phyloP scores from a whole-genome alignment of 2,888 invertebrate species.

The Ichneumoninae sp. region DNA sequence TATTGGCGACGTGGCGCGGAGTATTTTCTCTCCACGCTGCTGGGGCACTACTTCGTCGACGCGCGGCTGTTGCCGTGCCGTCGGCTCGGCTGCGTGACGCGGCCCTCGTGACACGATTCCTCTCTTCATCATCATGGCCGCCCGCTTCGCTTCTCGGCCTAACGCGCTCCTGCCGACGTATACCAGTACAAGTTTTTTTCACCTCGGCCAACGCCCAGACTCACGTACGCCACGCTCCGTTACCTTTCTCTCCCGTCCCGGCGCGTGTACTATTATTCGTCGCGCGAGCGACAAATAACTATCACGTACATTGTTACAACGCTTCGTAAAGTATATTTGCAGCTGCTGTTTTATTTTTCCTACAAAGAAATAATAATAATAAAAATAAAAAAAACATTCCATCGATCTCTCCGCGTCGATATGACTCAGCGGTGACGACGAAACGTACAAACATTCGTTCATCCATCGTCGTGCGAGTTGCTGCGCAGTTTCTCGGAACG shows the following conservation, averaged over 20 bases:
- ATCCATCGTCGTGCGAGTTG: slow-evolving; percentile 18
- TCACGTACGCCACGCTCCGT: slow-evolving; percentile 3
- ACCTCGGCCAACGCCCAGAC: slow-evolving; percentile 30
- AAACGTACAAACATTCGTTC: neutral
- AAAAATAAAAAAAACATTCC: neutral
- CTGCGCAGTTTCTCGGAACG: slow-evolving; percentile 68
- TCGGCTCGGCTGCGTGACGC: slow-evolving; percentile 37
- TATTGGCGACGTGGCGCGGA: neutral
- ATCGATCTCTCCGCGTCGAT: neutral
- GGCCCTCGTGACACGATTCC: slow-evolving; percentile 49
- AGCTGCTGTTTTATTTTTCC: neutral
- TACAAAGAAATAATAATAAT: neutral
- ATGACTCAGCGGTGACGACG: neutral
- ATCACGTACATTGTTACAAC: neutral
- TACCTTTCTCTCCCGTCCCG: neutral
- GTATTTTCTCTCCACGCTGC: neutral
- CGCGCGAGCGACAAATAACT: neutral
- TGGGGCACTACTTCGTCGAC: slow-evolving; percentile 56
- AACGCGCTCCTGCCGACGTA: slow-evolving; percentile 34
- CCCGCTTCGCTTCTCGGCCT: slow-evolving; percentile 3
- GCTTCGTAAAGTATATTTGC: neutral
- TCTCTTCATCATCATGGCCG: slow-evolving; percentile 57
- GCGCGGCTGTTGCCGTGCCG: slow-evolving; percentile 64
- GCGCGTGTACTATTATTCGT: neutral
- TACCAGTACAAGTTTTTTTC: neutral